Conservation (phyloP, 2,797 vertebrate genomes). For the Danio jaintianensis region DNA sequence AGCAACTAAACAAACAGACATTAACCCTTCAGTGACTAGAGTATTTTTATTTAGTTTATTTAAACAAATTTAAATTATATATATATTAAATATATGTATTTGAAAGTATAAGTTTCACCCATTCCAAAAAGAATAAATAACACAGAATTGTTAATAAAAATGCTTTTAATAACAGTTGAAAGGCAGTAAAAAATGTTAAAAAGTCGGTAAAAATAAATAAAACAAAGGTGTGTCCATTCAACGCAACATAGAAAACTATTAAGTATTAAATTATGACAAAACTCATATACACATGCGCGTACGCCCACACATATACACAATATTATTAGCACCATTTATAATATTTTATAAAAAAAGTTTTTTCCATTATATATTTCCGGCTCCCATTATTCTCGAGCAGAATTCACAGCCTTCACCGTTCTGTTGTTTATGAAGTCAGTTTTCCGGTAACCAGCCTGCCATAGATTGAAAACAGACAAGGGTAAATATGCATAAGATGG, state of each 20-base stretch:
- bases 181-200: neutral
- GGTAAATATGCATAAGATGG: neutral
- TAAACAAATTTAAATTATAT: too few species aligned
- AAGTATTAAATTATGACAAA: slow-evolving; percentile 29
- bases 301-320: neutral
- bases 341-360: neutral
- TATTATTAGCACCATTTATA: neutral
- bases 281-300: neutral
- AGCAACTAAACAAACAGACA: slow-evolving; percentile 40
- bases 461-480: slow-evolving; percentile 61
- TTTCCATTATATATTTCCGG: neutral
- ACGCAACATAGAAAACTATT: neutral
- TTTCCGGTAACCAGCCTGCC: slow-evolving; percentile 87
- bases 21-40: neutral
- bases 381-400: slow-evolving; percentile 53
- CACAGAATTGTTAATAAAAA: neutral
- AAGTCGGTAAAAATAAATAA: slow-evolving; percentile 6
- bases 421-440: slow-evolving; percentile 85
- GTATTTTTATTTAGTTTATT: neutral
- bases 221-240: neutral
- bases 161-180: slow-evolving; percentile 1
- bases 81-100: too few species aligned
- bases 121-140: neutral
- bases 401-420: slow-evolving; percentile 80
- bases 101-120: too few species aligned